phyloP scores from a whole-genome alignment of 2,888 invertebrate genomes.

The Drosophila longiperda region DNA sequence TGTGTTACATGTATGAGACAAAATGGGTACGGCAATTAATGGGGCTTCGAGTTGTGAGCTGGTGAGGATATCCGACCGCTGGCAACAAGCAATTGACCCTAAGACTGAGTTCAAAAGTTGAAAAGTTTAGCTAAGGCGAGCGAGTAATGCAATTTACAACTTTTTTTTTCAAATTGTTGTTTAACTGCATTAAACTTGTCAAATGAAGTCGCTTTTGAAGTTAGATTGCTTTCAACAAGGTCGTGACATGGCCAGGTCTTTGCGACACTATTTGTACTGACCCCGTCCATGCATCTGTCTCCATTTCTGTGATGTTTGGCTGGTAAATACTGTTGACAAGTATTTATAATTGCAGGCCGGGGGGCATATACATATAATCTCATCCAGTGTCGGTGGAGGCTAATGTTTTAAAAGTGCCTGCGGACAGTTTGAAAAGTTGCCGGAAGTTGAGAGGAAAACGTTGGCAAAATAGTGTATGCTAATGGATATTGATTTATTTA shows the following conservation, averaged over 20 bases:
- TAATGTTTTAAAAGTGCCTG: conserved; percentile 11
- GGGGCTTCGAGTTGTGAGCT: conserved; percentile 6
- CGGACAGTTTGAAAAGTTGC: conserved; percentile 13
- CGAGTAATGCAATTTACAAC: conserved; percentile 66
- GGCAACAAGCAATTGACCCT: conserved; percentile 18
- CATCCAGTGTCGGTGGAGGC: conserved; percentile 16
- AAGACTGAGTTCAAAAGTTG: conserved; percentile 48
- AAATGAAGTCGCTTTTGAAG: conserved; percentile 73
- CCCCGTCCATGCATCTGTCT: neutral
- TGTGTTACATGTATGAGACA: conserved; percentile 51
- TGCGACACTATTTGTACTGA: conserved; percentile 25
- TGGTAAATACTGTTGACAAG: conserved; percentile 48
- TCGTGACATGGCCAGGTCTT: conserved; percentile 31
- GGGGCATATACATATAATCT: conserved; percentile 40
- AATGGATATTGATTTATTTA: conserved; percentile 13
- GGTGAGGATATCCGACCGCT: conserved; percentile 18
- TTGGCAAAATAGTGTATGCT: conserved; percentile 9
- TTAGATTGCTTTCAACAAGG: conserved; percentile 66
- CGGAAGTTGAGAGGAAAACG: neutral
- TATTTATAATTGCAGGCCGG: conserved; percentile 60
- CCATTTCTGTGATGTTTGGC: conserved; percentile 52
- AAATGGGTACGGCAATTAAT: conserved; percentile 29
- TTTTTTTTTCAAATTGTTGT: conserved; percentile 59
- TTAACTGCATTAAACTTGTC: conserved; percentile 77
- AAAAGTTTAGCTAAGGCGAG: conserved; percentile 44